Conservation (phyloP, 2,113 vertebrate genomes). For the Bos indicus region DNA sequence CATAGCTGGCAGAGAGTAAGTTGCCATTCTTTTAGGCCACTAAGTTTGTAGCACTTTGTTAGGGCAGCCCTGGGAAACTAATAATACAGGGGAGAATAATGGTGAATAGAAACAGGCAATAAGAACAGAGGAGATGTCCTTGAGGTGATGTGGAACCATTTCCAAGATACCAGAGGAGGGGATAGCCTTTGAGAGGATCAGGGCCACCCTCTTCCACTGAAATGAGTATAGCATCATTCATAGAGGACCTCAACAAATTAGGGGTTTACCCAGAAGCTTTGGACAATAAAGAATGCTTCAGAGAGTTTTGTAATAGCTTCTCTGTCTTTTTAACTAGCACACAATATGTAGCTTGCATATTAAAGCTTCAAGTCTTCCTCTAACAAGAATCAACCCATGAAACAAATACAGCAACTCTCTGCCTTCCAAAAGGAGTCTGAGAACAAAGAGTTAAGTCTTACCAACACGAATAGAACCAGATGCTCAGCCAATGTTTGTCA, state of each 20-base stretch:
- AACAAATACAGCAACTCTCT: not conserved
- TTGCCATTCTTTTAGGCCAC: not conserved
- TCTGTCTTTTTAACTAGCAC: not conserved
- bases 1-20: not conserved
- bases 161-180: not conserved
- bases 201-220: not conserved
- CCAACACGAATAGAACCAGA: not conserved
- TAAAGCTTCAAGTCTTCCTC: not conserved
- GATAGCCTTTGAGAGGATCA: not conserved
- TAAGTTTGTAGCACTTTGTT: not conserved
- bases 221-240: not conserved
- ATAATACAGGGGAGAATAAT: not conserved
- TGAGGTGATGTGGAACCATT: not conserved
- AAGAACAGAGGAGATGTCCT: not conserved
- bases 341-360: not conserved
- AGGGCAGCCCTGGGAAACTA: not conserved
- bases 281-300: not conserved
- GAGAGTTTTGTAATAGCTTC: not conserved
- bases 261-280: not conserved
- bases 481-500: not conserved
- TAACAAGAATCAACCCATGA: not conserved
- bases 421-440: not conserved
- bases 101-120: not conserved
- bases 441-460: conserved; percentile 27
- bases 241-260: not conserved